These are phyloP conservation scores for Tarsius wallacei DNA, from an alignment of 2,797 vertebrate species.

Conservation along the genomic window DNA sequence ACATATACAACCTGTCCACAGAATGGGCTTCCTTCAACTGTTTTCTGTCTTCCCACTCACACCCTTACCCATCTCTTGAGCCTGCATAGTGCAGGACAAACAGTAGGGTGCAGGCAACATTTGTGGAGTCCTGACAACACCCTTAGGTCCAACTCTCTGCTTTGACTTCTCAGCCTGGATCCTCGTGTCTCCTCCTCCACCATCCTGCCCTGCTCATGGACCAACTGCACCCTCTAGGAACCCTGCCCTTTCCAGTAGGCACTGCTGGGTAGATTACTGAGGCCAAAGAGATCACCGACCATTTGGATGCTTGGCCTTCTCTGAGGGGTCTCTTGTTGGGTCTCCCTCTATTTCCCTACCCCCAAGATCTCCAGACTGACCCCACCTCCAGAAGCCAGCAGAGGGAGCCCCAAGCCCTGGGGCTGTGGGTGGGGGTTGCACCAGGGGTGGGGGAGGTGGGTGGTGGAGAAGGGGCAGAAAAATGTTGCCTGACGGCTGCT, in stretches of 20 bases:
- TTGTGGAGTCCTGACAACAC: background rate
- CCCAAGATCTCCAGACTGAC: conserved; percentile 66
- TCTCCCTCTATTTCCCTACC: background rate
- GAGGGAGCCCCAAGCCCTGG: conserved; percentile 87
- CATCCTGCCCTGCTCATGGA: background rate
- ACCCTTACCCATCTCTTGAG: background rate
- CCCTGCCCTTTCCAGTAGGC: background rate
- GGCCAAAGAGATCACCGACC: background rate
- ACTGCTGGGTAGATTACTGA: background rate
- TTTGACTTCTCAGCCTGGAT: background rate
- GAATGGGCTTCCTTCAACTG: background rate
- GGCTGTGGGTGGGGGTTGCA: conserved; percentile 86
- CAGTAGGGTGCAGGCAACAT: background rate
- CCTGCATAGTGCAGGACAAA: background rate
- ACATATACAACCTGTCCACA: background rate
- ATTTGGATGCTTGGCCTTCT: background rate
- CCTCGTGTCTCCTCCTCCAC: background rate
- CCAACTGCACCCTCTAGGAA: background rate
- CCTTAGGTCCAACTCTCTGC: conserved; percentile 13
- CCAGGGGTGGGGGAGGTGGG: conserved; percentile 83
- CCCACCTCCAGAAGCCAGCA: conserved; percentile 79
- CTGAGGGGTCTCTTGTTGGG: background rate
- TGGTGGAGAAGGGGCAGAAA: conserved; percentile 86
- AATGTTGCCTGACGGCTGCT: conserved; percentile 88
- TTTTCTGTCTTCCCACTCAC: background rate